phyloP scores from a whole-genome alignment of 2,888 invertebrate species.

The Periphyllus acericola region DNA sequence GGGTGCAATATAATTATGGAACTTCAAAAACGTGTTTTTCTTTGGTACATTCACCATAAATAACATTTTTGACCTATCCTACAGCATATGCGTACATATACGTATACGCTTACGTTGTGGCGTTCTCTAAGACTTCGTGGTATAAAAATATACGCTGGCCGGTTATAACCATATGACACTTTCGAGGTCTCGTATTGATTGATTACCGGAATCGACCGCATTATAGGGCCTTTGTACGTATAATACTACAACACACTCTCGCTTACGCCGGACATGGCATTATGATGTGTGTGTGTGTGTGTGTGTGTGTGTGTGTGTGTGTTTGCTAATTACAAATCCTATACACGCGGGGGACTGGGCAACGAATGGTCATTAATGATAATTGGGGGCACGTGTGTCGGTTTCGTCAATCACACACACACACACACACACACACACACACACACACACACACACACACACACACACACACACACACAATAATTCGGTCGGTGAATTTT shows the following conservation, averaged over 20 bases:
- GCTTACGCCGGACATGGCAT: background rate
- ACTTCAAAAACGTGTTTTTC: no score
- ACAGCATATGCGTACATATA: no score
- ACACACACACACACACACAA: no score
- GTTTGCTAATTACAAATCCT: constrained; percentile 46
- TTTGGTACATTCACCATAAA: no score
- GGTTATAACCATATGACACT: constrained; percentile 37
- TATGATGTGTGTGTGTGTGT: background rate
- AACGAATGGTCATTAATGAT: constrained; percentile 54
- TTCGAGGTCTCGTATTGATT: constrained; percentile 47
- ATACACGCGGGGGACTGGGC: background rate
- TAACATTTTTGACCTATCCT: no score
- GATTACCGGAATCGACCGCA: constrained; percentile 51
- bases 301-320: background rate
- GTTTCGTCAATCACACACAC: background rate
- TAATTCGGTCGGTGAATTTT: constrained; percentile 7
- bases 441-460: no score
- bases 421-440: background rate
- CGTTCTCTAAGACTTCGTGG: background rate
- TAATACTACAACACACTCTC: background rate
- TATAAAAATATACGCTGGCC: constrained; percentile 23
- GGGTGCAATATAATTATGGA: no score
- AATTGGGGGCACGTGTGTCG: constrained; percentile 59
- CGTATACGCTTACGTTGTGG: no score
- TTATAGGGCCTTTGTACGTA: background rate